Conservation (phyloP, 2,797 vertebrate species). For the Phalanger gymnotis region DNA sequence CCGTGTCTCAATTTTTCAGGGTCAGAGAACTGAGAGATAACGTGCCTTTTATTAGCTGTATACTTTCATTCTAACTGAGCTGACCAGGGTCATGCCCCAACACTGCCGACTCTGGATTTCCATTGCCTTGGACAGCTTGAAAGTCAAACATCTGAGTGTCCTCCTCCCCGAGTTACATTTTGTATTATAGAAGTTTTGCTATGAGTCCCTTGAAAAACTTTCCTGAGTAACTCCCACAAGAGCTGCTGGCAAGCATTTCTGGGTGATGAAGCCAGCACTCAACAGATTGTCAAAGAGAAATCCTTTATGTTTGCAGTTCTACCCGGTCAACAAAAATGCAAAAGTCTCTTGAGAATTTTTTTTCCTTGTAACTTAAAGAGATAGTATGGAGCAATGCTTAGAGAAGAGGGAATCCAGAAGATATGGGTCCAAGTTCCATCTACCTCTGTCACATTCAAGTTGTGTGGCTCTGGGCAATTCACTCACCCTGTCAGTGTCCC, state of each 20-base stretch:
- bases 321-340: constrained; percentile 64
- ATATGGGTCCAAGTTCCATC: not conserved
- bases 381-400: not conserved
- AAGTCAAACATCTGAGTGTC: not conserved
- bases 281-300: constrained; percentile 40
- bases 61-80: not conserved
- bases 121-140: not conserved
- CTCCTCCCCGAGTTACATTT: not conserved
- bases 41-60: not conserved
- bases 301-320: constrained; percentile 68
- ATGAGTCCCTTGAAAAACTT: constrained; percentile 48
- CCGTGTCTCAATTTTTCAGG: not conserved
- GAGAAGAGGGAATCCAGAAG: not conserved
- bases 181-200: constrained; percentile 28
- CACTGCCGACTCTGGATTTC: not conserved
- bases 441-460: not conserved
- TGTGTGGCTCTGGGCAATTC: constrained; percentile 35
- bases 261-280: constrained; percentile 19
- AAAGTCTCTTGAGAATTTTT: not conserved
- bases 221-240: constrained; percentile 43
- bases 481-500: constrained; percentile 29
- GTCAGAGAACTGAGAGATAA: not conserved
- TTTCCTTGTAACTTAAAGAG: not conserved
- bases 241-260: constrained; percentile 43
- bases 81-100: not conserved